phyloP scores from a whole-genome alignment of 2,113 vertebrate species.

The Oryzias curvinotus region DNA sequence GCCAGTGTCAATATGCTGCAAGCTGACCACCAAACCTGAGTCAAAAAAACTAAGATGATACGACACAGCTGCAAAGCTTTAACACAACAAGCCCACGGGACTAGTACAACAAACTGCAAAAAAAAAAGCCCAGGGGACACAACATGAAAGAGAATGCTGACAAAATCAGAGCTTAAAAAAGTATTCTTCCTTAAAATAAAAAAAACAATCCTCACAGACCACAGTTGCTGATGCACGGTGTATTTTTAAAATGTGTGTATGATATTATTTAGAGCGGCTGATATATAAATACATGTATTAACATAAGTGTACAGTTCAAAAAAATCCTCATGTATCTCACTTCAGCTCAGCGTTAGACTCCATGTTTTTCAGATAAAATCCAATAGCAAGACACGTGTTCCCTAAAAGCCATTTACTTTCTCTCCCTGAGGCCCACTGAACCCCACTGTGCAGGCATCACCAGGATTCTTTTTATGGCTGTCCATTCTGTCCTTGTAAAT shows the following conservation, averaged over 20 bases:
- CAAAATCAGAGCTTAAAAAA: constrained; percentile 34
- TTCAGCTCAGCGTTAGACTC: not conserved
- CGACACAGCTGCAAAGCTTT: constrained; percentile 25
- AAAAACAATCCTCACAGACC: constrained; percentile 51
- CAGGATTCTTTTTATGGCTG: constrained; percentile 54
- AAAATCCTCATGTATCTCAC: too few species aligned
- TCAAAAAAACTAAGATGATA: constrained; percentile 10
- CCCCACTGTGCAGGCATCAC: constrained; percentile 48
- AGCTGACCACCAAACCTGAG: constrained; percentile 29
- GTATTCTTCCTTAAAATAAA: constrained; percentile 35
- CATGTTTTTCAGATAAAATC: constrained; percentile 38
- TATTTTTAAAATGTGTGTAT: constrained; percentile 29
- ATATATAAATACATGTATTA: constrained; percentile 32
- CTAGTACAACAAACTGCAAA: constrained; percentile 21
- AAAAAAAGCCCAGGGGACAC: constrained; percentile 23
- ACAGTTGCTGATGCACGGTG: constrained; percentile 56
- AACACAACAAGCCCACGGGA: constrained; percentile 1
- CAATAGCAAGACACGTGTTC: constrained; percentile 42
- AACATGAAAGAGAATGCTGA: constrained; percentile 51
- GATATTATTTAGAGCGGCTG: constrained; percentile 36
- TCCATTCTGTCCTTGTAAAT: constrained; percentile 62
- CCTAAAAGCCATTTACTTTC: constrained; percentile 42
- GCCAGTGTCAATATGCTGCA: constrained; percentile 11
- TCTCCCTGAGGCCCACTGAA: constrained; percentile 26
- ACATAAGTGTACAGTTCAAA: not conserved